Base-by-base conservation (phyloP, 2,113 vertebrate genomes). In the Balaeniceps rex region DNA sequence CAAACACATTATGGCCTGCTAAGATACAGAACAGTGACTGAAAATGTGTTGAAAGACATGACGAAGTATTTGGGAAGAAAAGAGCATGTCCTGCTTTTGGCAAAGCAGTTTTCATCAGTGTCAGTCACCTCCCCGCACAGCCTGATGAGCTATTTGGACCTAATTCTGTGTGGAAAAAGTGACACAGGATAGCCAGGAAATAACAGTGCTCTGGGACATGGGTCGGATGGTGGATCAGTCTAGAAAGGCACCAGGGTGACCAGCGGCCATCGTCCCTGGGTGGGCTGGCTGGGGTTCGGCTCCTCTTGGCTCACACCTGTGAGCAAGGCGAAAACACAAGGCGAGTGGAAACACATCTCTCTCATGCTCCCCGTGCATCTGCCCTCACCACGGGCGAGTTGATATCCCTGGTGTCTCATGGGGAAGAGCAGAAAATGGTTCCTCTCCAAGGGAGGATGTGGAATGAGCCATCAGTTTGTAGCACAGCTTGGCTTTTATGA, bases 21-120 rank as follows among this genome's bases (percentile, higher is more conserved):
- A 58, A 93, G 74, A 91, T 87, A 91, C 31, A 66, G 74, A 92
- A 70, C 54, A 83, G 75, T 95, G 77, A 95, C 85, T 84, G 86
- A 88, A 94, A 94, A 88, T 82, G 57, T 97, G 92, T 95, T 97
- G 95, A 97, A 97, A 97, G 93, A 83, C 88, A 61, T 7, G 77
- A 88, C 29, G 74, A 78, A 97, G 86, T 94, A 90, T 78, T 97
- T 95, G 91, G 89, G 85, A 96, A 93, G 66, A 72, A 86, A 69
- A 86, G 22, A 91, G 46, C 19, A 4, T 78, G 75, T 96, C 71
- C 90, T 71, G 65, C 80, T 97, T 96, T 97, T 82, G 75, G 71
- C 46, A 93, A 91, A 83, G 75, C 46, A 46, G 36, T 70, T 89
- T 96, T 76, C 52, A 57, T 91, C 42, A 49, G 71, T 79, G 69